Conservation (phyloP, 1,140 invertebrate genomes). For the Camponotus pennsylvanicus region DNA sequence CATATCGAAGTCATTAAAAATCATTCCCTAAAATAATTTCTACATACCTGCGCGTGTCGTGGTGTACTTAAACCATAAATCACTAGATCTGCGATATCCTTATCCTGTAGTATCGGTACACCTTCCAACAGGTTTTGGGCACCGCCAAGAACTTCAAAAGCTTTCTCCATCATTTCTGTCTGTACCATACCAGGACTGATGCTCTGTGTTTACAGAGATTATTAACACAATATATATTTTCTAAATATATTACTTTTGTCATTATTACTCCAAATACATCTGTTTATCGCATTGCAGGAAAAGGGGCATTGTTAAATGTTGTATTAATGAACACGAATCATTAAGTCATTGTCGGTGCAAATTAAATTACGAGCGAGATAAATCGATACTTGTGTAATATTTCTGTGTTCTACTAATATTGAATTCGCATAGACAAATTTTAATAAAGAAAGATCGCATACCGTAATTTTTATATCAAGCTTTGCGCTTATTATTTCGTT, state of each 20-base stretch:
- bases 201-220: conserved; percentile 18
- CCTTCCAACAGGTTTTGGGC: too few species aligned
- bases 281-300: too few species aligned
- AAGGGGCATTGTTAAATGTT: too few species aligned
- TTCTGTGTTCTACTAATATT: too few species aligned
- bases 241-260: too few species aligned
- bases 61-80: conserved; percentile 88
- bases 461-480: conserved; percentile 71
- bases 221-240: background rate
- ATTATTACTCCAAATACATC: background rate
- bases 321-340: too few species aligned
- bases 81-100: conserved; percentile 88
- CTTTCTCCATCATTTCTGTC: conserved; percentile 85
- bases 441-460: conserved; percentile 48
- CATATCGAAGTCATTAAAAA: background rate
- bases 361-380: too few species aligned
- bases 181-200: conserved; percentile 64
- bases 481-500: conserved; percentile 85
- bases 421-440: too few species aligned
- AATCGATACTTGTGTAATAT: too few species aligned
- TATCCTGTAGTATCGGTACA: conserved; percentile 80
- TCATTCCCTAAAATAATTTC: background rate
- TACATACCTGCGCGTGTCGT: conserved; percentile 88
- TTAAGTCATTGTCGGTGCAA: too few species aligned
- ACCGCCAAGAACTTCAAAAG: conserved; percentile 43